These are phyloP conservation scores for Psittacus erithacus DNA, from an alignment of 2,113 vertebrate species.

Conservation along the genomic window DNA sequence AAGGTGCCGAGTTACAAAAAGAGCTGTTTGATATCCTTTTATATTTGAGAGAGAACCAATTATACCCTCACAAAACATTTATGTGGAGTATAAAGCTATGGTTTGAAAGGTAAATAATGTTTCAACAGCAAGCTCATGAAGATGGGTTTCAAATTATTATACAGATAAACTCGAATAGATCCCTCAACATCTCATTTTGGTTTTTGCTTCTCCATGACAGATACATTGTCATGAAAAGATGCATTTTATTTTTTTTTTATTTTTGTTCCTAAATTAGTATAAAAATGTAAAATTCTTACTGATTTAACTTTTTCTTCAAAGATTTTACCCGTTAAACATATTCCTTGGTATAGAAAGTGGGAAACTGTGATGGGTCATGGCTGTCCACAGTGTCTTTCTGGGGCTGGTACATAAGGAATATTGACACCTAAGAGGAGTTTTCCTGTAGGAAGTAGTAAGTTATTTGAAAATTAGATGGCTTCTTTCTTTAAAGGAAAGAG, in stretches of 20 bases:
- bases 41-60: conserved; percentile 87
- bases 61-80: conserved; percentile 84
- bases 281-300: not conserved
- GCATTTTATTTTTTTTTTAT: not conserved
- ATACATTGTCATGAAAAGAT: not conserved
- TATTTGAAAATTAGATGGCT: not conserved
- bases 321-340: not conserved
- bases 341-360: not conserved
- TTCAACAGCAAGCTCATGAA: not conserved
- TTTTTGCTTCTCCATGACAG: not conserved
- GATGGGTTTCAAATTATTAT: not conserved
- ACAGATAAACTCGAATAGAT: not conserved
- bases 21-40: conserved; percentile 80
- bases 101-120: conserved; percentile 90
- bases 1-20: conserved; percentile 72
- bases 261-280: not conserved
- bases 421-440: not conserved
- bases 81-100: conserved; percentile 85
- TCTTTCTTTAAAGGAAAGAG: not conserved
- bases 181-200: not conserved
- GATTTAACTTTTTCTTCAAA: not conserved
- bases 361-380: not conserved
- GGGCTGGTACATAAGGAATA: not conserved
- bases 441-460: not conserved
- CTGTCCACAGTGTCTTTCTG: not conserved